Base-by-base conservation (phyloP, 2,888 invertebrate species). In the Eristalinus sepulchralis region DNA sequence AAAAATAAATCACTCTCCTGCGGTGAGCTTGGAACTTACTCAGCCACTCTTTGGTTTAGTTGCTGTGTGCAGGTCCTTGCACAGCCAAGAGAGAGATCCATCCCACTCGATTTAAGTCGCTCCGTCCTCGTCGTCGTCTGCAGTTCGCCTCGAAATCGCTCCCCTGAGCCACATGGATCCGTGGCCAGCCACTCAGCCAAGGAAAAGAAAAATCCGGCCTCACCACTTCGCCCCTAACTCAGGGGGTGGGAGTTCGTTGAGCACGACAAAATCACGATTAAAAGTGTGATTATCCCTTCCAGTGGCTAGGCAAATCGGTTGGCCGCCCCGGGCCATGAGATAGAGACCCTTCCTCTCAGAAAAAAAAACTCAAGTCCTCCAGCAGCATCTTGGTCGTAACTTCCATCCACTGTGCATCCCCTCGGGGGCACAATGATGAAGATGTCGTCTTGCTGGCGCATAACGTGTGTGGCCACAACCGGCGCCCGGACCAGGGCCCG, bases 211-310 rank as follows among this genome's bases (percentile, higher is more conserved):
- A 57, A 57, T 47, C 17, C 47, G n/a, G n/a, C 27, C 13, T 47
- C 22, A 34, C 68, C 3, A 17, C 47, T 64, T 10, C n/a, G n/a
- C 24, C 17, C 39, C 64, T 1, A 13, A 5, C n/a, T 17, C 39
- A 47, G n/a, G 27, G 27, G 27, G 27, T 6, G 39, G 39, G n/a
- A 47, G 17, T 6, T 47, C 39, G 5, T 6, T 17, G 59, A 39
- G 64, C 53, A 81, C 64, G 70, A 75, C 73, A 57, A 79, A 86
- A 91, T 91, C 91, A 91, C 91, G 91, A 91, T 91, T 91, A 91
- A 91, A 91, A 91, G 91, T 92, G 91, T 91, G 92, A 91, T 91
- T 91, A 91, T 91, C 92, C 91, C 91, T 91, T 91, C 89, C 78
- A 79, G 71, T 70, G 55, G 78, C 68, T 60, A 68, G 68, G 75